These are phyloP conservation scores for Hippoglossus stenolepis DNA, from an alignment of 2,113 vertebrate genomes.

Conservation along the genomic window DNA sequence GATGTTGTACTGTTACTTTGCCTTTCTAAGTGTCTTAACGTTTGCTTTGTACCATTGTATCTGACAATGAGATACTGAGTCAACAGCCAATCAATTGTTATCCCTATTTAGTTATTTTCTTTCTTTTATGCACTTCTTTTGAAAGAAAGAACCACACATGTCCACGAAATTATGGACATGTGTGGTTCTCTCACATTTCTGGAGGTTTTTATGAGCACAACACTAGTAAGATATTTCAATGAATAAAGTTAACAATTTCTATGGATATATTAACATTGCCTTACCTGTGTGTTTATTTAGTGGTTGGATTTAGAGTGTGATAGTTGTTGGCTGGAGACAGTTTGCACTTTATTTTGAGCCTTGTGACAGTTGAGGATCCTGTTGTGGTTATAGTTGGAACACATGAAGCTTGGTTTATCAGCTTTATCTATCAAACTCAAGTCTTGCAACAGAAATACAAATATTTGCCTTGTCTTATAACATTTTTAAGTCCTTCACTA, in stretches of 20 bases:
- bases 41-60: constrained; percentile 1
- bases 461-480: too few species aligned
- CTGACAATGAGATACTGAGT: not conserved
- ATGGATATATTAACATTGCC: not conserved
- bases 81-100: constrained; percentile 4
- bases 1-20: not conserved
- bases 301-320: not conserved
- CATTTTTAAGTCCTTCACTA: too few species aligned
- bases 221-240: constrained; percentile 42
- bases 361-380: too few species aligned
- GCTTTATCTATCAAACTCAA: not conserved
- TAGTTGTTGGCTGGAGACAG: not conserved
- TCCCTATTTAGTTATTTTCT: constrained; percentile 29
- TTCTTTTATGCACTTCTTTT: not conserved
- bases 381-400: too few species aligned
- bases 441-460: too few species aligned
- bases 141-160: too few species aligned
- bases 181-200: constrained; percentile 7
- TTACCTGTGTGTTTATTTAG: not conserved
- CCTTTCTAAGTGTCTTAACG: constrained; percentile 5
- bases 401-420: not conserved
- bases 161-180: too few species aligned
- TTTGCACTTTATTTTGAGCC: too few species aligned
- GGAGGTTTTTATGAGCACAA: constrained; percentile 14
- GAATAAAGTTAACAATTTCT: constrained; percentile 40